Base-by-base conservation (phyloP, 2,888 invertebrate genomes). In the Tinea pellionella region DNA sequence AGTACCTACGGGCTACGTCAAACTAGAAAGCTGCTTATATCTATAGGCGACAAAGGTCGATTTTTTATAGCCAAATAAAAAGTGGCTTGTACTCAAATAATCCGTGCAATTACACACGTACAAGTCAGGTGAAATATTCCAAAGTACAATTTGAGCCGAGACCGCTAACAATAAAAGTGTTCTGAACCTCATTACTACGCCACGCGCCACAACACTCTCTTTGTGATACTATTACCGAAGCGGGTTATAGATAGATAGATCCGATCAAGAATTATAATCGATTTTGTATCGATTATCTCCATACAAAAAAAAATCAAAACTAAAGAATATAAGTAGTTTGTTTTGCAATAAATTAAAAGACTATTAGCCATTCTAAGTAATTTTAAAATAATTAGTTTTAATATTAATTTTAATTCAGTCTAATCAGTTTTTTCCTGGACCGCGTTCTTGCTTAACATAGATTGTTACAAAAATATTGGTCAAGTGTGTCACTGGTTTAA, bases 91-190 rank as follows among this genome's bases (percentile, higher is more conserved):
- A 53, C 30, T 77, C 77, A 77, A 78, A 78, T 78, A 85, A 81
- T 80, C 82, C 79, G 78, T 81, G 77, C 81, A 78, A 83, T 84
- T 80, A 80, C 78, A 80, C 86, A 86, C 83, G 83, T 84, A 79
- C 78, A 18, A 68, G 71, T 73, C 75, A 74, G 75, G 81, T 80
- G 84, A 79, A 80, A 80, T 82, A 83, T 75, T 77, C 75, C 76
- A 78, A 75, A 74, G 80, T 76, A 78, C 47, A 75, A 82, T 80
- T 80, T 80, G 74, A 74, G 72, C 70, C 73, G 68, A 73, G 19
- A n/a, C 59, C 32, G 41, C 11, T 59, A 59, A 80, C 80, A 81
- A 79, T 78, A 72, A 70, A 67, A 29, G 24, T 67, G 68, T 68
- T 71, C 69, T 74, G 73, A 72, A 81, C 73, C 76, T 80, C 78